These are phyloP conservation scores for Delichon dasypus DNA, from an alignment of 2,797 vertebrate species.

Conservation along the genomic window DNA sequence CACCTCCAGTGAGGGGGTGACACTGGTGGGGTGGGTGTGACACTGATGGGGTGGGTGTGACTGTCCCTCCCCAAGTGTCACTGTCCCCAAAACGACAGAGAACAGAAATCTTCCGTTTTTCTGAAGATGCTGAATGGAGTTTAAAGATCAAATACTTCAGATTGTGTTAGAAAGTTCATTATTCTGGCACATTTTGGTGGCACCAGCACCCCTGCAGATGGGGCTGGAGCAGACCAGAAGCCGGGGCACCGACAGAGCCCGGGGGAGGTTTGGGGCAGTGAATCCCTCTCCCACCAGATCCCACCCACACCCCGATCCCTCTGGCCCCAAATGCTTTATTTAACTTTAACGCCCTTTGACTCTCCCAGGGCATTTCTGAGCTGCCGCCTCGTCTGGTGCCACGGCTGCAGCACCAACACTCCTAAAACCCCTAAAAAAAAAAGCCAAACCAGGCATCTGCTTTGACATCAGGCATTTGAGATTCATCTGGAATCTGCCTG, in stretches of 20 bases:
- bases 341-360: neutral
- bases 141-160: neutral
- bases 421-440: neutral
- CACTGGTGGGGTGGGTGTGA: neutral
- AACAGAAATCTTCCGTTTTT: fast-evolving
- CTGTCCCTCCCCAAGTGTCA: neutral
- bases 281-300: fast-evolving
- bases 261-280: neutral
- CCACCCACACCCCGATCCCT: neutral
- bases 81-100: neutral
- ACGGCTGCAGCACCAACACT: neutral
- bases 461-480: neutral
- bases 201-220: neutral
- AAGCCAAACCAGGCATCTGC: neutral
- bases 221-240: neutral
- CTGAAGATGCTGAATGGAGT: neutral
- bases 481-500: neutral
- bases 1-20: neutral
- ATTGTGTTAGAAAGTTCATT: neutral
- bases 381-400: neutral
- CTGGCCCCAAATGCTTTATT: neutral
- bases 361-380: neutral
- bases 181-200: neutral
- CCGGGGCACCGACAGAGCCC: neutral
- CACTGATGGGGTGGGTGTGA: neutral